These are phyloP conservation scores for Drosophila vallismaia DNA, from an alignment of 2,888 invertebrate genomes.

Conservation along the genomic window DNA sequence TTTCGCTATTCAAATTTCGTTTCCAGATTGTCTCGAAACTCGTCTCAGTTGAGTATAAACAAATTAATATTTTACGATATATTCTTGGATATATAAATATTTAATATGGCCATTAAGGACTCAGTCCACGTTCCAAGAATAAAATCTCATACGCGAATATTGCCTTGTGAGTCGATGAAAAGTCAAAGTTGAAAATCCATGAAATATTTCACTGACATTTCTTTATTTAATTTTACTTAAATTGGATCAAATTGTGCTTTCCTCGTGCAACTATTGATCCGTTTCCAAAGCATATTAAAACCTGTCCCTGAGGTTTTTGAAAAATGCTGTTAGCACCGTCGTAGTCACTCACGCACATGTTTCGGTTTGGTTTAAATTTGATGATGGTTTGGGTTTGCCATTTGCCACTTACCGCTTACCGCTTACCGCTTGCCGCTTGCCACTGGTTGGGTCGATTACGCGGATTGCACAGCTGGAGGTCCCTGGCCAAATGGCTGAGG, in stretches of 20 bases:
- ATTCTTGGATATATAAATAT: constrained; percentile 19
- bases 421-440: too few relatives aligned
- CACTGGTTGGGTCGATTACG: constrained; percentile 21
- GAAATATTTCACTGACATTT: neutral
- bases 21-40: too few relatives aligned
- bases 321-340: constrained; percentile 13
- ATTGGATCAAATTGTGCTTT: neutral
- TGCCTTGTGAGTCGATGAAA: neutral
- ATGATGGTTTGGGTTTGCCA: too few relatives aligned
- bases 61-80: constrained; percentile 30
- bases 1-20: too few relatives aligned
- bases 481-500: constrained; percentile 7
- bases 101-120: constrained; percentile 24
- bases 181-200: neutral
- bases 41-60: constrained; percentile 10
- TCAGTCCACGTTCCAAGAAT: neutral
- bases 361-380: constrained; percentile 7
- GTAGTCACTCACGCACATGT: constrained; percentile 11
- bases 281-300: neutral
- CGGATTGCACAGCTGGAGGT: constrained; percentile 41
- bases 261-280: neutral
- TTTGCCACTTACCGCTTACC: too few relatives aligned
- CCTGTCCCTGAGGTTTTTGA: neutral
- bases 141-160: neutral
- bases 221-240: too few relatives aligned